Conservation (phyloP, 2,113 vertebrate species). For the Ardeotis arabs region DNA sequence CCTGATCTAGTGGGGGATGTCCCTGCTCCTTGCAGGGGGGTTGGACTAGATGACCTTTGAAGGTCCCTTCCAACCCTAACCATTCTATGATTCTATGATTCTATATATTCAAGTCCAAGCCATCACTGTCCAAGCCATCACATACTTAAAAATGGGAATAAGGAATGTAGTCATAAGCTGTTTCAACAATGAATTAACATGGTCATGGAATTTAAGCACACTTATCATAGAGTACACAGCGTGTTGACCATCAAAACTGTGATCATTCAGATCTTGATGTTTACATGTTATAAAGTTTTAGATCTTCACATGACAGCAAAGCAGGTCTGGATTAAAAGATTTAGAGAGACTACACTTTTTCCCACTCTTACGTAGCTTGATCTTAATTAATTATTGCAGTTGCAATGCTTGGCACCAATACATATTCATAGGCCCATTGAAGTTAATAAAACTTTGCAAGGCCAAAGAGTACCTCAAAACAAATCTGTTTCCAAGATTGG, state of each 20-base stretch:
- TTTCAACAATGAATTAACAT: not conserved
- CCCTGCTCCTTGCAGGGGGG: too few relatives aligned
- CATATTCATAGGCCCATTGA: fast-evolving
- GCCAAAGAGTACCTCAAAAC: not conserved
- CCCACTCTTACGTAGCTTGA: not conserved
- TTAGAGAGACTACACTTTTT: not conserved
- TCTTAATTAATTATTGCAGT: conserved; percentile 16
- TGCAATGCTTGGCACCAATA: not conserved
- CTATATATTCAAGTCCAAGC: not conserved
- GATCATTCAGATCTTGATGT: not conserved
- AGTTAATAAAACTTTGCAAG: conserved; percentile 6
- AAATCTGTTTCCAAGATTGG: not conserved
- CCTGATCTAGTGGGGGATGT: too few relatives aligned
- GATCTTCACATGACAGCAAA: not conserved
- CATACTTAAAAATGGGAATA: not conserved
- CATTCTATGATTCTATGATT: too few relatives aligned
- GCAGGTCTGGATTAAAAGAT: not conserved
- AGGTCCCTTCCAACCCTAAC: too few relatives aligned
- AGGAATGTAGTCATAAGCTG: not conserved
- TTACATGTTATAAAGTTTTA: not conserved
- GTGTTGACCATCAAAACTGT: not conserved
- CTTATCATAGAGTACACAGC: not conserved
- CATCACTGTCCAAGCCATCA: not conserved
- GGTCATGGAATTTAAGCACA: not conserved
- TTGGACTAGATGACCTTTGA: too few relatives aligned